These are phyloP conservation scores for Leptopilina drosophilae DNA, from an alignment of 2,888 invertebrate genomes.

Conservation along the genomic window DNA sequence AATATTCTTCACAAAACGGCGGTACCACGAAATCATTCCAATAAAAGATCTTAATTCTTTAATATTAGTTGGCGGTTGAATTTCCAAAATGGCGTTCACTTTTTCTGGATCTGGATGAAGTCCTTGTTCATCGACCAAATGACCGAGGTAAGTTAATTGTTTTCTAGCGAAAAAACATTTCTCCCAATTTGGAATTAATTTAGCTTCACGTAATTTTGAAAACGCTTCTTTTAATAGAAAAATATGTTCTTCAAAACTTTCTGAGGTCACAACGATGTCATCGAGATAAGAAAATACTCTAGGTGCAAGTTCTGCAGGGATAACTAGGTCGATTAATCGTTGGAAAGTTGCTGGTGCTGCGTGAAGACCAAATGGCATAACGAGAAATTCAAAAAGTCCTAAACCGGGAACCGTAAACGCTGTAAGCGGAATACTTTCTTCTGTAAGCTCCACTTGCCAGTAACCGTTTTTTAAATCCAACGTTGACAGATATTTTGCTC, in stretches of 20 bases:
- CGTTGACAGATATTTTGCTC: conserved; percentile 46
- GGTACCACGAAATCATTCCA: conserved; percentile 59
- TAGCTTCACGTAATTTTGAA: neutral
- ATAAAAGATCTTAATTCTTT: conserved; percentile 58
- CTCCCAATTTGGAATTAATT: neutral
- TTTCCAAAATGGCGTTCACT: conserved; percentile 40
- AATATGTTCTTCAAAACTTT: conserved; percentile 43
- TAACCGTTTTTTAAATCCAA: conserved; percentile 56
- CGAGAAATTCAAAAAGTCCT: conserved; percentile 56
- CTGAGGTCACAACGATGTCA: conserved; percentile 49
- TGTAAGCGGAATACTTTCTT: conserved; percentile 48
- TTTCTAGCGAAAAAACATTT: conserved; percentile 9
- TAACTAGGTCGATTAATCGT: conserved; percentile 51
- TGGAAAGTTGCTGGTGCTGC: conserved; percentile 57
- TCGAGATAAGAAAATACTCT: conserved; percentile 51
- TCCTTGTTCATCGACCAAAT: conserved; percentile 42
- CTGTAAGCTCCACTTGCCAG: conserved; percentile 51
- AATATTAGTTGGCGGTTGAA: conserved; percentile 43
- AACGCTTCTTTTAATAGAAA: neutral
- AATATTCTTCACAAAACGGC: conserved; percentile 44
- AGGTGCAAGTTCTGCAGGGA: conserved; percentile 54
- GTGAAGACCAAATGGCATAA: conserved; percentile 48
- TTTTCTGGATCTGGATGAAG: conserved; percentile 49
- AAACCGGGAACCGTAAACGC: conserved; percentile 58
- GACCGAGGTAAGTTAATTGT: conserved; percentile 54